Percentiles rank a stretch among this genome's conserved stretches.
These are phyloP conservation scores for Oceanites oceanicus DNA, from an alignment of 2,113 vertebrate species.

Conservation along the genomic window DNA sequence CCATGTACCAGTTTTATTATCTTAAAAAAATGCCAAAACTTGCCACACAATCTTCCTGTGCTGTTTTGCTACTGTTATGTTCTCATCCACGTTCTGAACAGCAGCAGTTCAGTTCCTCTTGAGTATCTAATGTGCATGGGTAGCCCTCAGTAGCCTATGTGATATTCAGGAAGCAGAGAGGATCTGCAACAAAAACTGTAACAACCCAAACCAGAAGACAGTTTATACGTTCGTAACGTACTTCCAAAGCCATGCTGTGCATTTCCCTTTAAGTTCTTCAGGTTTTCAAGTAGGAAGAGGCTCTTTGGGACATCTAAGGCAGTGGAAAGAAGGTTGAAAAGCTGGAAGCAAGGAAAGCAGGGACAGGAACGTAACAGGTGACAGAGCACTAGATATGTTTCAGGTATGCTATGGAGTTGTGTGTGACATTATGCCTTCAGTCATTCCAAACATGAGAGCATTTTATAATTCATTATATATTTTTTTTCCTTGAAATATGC, in stretches of 20 bases:
- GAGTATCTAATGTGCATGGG: background rate
- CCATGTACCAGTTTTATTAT: background rate
- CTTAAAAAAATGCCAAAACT: background rate
- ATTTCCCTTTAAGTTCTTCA: background rate
- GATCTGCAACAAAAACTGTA: background rate
- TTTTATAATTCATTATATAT: background rate
- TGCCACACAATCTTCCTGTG: background rate
- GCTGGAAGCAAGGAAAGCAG: background rate
- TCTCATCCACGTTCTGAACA: background rate
- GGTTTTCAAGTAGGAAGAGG: background rate
- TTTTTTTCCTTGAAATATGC: background rate
- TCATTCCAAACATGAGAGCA: background rate
- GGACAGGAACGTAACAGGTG: background rate
- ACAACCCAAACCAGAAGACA: background rate
- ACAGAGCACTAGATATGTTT: background rate
- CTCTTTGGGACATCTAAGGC: background rate
- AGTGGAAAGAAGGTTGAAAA: background rate
- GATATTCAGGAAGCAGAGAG: background rate
- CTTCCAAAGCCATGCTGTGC: background rate
- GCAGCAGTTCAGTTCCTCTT: background rate
- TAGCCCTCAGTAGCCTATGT: background rate
- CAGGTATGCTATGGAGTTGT: background rate
- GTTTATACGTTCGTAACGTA: accelerated
- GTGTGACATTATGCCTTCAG: background rate
- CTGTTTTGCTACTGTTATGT: background rate